Evolutionary conservation across 2,113 vertebrate species (phyloP), one percentile per base, ranked within the genome.

Genomic region (Dipodomys merriami): DNA sequence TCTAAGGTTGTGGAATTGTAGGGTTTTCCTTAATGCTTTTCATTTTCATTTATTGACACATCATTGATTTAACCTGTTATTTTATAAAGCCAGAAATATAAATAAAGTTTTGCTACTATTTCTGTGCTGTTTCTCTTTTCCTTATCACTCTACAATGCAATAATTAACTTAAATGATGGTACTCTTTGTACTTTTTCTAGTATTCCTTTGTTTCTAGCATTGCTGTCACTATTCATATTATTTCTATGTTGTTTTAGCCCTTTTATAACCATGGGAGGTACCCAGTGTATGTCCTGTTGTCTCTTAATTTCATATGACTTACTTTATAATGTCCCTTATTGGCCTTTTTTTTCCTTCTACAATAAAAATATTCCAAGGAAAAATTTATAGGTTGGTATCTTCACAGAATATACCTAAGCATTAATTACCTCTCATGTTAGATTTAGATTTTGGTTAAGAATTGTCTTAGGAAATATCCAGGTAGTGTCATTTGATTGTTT

Each of bases 331-430:
- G 15, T 7, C 18, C 68, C 15, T 77, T 82, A 29, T n/a, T 90
- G 62, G 35, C 27, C 27, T 13, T 90, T 85, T 83, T 85, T 91
- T 88, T 77, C 46, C 46, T 95, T 86, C 46, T 74, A 27, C 87
- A 67, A 68, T 39, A 67, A 22, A 93, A 82, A 16, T 86, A 69
- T 73, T 86, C 33, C 20, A 87, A 65, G 25, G 65, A 93, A 64
- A 68, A 90, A 81, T 30, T 71, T 68, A 29, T 77, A 91, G 67
- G 69, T 6, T 57, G 12, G 0, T 90, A 39, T 95, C 29, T 93
- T 91, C 35, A n/a, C 67, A 94, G 80, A 74, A 71, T 60, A 86
- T 91, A 69, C 22, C 25, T 49, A 88, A 82, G 23, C n/a, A n/a
- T 74, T 81, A 33, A 60, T 92, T 91, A 35, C 44, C 29, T 53